phyloP scores from a whole-genome alignment of 2,113 vertebrate species.

The Tragelaphus scriptus region DNA sequence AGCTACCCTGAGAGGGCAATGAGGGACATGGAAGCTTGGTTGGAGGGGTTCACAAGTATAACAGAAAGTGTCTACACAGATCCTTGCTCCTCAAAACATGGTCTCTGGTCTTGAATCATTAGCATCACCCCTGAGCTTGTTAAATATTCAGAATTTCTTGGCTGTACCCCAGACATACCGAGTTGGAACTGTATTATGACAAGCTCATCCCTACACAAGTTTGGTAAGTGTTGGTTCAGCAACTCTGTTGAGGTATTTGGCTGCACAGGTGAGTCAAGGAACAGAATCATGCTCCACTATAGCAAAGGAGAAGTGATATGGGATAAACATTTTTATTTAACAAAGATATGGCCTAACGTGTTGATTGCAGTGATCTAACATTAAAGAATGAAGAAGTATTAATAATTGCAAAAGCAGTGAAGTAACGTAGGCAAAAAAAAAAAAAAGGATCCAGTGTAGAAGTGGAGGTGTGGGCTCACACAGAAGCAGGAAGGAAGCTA shows the following conservation, averaged over 20 bases:
- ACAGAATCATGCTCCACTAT: accelerated
- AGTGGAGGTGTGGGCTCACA: accelerated
- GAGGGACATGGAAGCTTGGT: accelerated
- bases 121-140: not conserved
- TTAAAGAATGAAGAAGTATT: not conserved
- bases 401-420: not conserved
- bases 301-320: not conserved
- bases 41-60: not conserved
- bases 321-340: not conserved
- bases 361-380: not conserved
- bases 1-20: not conserved
- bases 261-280: not conserved
- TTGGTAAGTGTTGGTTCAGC: not conserved
- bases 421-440: not conserved
- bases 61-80: not conserved
- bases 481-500: not conserved
- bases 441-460: not conserved
- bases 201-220: too few relatives aligned
- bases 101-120: not conserved
- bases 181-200: not conserved
- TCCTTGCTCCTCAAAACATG: too few relatives aligned
- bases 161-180: not conserved
- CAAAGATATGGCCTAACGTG: not conserved
- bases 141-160: not conserved
- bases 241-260: not conserved